Conservation (phyloP, 2,113 vertebrate species). For the Tyrannus savana region DNA sequence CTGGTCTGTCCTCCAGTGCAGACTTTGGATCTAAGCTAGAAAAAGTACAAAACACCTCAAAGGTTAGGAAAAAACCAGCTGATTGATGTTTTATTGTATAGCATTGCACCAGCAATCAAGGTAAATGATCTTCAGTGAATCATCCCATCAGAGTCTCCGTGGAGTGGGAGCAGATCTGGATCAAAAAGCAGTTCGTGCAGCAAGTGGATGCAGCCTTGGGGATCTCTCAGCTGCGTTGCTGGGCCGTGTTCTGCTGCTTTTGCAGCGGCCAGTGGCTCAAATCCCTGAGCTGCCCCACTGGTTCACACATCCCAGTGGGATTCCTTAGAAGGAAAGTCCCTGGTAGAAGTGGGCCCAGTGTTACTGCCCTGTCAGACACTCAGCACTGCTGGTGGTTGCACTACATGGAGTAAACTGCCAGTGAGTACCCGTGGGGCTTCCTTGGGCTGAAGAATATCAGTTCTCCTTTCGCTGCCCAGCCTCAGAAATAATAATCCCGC, state of each 20-base stretch:
- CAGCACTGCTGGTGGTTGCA: not conserved
- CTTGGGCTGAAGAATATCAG: not conserved
- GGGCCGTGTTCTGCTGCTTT: not conserved
- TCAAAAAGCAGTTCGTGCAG: not conserved
- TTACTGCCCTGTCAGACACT: not conserved
- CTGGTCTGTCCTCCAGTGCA: not conserved
- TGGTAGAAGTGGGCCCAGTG: not conserved
- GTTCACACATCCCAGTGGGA: not conserved
- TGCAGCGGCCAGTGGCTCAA: not conserved
- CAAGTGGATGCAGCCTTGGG: not conserved
- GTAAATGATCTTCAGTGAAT: not conserved
- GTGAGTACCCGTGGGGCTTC: not conserved
- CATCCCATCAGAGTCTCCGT: not conserved
- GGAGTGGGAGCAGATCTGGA: not conserved
- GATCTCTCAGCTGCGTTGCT: rapidly evolving
- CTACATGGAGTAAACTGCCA: not conserved
- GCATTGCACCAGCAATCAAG: not conserved
- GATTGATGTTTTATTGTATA: slow-evolving; percentile 1
- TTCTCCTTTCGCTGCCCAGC: not conserved
- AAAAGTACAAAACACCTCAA: not conserved
- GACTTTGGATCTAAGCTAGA: not conserved
- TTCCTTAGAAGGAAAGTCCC: not conserved
- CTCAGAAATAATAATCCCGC: not conserved
- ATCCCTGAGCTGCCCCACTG: not conserved
- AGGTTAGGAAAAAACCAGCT: not conserved